A percentile compares a stretch with the other conserved stretches of the same genome.
These are phyloP conservation scores for Lumbricus terrestris DNA, from an alignment of 2,888 invertebrate species.

Conservation along the genomic window DNA sequence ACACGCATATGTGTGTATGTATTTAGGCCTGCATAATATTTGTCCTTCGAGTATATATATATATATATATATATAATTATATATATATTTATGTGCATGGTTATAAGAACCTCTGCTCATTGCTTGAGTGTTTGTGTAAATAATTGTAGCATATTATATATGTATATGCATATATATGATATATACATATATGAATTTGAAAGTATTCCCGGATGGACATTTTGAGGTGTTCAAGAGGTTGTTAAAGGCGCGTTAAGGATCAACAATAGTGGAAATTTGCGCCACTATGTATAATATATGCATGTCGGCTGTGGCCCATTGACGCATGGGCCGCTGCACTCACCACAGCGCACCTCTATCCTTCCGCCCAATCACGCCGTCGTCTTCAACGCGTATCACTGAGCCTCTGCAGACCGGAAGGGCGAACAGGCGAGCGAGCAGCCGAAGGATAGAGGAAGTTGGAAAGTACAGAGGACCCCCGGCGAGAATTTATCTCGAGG, in stretches of 20 bases:
- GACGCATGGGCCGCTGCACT: neutral
- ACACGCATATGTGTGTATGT: too few species aligned
- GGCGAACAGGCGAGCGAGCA: neutral
- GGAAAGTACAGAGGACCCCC: neutral
- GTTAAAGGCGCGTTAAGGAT: neutral
- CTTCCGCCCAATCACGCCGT: neutral
- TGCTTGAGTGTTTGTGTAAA: too few species aligned
- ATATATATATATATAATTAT: too few species aligned
- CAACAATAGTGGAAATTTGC: neutral
- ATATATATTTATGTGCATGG: too few species aligned
- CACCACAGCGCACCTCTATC: neutral
- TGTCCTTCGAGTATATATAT: neutral
- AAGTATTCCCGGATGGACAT: neutral
- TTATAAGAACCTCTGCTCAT: too few species aligned
- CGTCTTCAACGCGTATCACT: neutral
- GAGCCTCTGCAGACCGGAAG: neutral
- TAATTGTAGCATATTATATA: neutral
- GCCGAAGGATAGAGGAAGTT: neutral
- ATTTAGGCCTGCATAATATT: neutral
- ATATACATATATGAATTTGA: neutral
- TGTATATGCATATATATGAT: neutral
- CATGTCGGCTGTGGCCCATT: neutral
- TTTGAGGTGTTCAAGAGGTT: neutral
- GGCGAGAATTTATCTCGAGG: neutral
- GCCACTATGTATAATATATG: neutral